phyloP scores from a whole-genome alignment of 2,113 vertebrate species.

The Canis aureus region DNA sequence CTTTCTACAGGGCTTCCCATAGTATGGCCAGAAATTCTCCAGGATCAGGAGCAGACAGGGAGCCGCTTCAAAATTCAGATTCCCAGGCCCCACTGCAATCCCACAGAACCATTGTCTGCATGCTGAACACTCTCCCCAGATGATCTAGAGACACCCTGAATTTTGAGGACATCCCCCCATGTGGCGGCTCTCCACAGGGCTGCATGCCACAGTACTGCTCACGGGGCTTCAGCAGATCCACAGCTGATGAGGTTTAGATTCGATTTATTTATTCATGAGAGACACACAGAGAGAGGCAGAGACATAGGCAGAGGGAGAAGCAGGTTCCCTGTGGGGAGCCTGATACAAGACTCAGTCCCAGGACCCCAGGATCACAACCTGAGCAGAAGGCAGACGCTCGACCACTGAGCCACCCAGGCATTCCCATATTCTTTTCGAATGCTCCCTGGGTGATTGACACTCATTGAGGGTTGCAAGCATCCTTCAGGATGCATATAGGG shows the following conservation, averaged over 20 bases:
- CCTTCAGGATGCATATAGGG: rapidly evolving
- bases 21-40: background rate
- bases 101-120: background rate
- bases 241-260: background rate
- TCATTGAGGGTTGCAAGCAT: background rate
- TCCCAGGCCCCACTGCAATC: background rate
- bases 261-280: too few species aligned
- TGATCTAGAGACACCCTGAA: too few species aligned
- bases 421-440: background rate
- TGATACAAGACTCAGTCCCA: too few species aligned
- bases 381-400: too few species aligned
- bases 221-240: rapidly evolving
- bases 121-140: too few species aligned
- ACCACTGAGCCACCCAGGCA: too few species aligned
- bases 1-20: background rate
- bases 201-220: background rate
- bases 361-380: too few species aligned
- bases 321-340: too few species aligned
- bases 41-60: background rate
- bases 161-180: background rate
- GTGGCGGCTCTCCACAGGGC: background rate
- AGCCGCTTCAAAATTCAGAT: background rate
- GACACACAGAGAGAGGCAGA: too few species aligned
- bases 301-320: too few species aligned
- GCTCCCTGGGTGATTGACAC: background rate